These are phyloP conservation scores for Chromoteleia sp. DNA, from an alignment of 2,888 invertebrate genomes.

Conservation along the genomic window DNA sequence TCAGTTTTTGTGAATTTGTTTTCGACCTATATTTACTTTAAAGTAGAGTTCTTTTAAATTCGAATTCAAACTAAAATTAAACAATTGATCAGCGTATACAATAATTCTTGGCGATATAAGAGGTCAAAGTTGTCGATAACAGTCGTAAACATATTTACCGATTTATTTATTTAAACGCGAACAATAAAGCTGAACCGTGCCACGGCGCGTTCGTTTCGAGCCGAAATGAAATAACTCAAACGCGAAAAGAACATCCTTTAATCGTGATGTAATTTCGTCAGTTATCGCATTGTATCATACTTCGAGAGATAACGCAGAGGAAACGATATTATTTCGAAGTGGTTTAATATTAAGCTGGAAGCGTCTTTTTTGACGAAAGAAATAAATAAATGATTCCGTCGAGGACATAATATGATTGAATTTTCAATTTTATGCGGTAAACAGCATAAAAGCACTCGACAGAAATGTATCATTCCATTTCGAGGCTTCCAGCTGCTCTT, in stretches of 20 bases:
- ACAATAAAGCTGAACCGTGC: conserved; percentile 1
- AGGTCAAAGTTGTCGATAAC: conserved; percentile 1
- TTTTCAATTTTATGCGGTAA: conserved; percentile 62
- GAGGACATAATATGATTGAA: conserved; percentile 52
- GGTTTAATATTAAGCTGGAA: conserved; percentile 16
- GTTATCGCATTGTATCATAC: conserved; percentile 19
- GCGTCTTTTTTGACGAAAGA: conserved; percentile 20
- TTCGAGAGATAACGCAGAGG: conserved; percentile 24
- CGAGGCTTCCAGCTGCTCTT: conserved; percentile 16
- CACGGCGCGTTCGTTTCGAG: background rate
- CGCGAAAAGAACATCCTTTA: conserved; percentile 15
- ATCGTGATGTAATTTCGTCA: conserved; percentile 19
- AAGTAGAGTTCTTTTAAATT: background rate
- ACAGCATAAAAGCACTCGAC: conserved; percentile 50
- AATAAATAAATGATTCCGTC: conserved; percentile 37
- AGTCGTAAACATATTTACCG: conserved; percentile 9
- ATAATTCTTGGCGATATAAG: background rate
- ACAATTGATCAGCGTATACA: background rate
- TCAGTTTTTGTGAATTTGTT: no score
- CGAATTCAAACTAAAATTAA: background rate
- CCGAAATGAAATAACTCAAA: conserved; percentile 2
- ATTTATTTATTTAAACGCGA: conserved; percentile 22
- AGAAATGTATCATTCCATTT: conserved; percentile 52
- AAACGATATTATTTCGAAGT: conserved; percentile 32
- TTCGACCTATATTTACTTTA: no score